Evolutionary conservation across 2,797 vertebrate genomes (phyloP).

Genomic region (Otolemur crassicaudatus): DNA sequence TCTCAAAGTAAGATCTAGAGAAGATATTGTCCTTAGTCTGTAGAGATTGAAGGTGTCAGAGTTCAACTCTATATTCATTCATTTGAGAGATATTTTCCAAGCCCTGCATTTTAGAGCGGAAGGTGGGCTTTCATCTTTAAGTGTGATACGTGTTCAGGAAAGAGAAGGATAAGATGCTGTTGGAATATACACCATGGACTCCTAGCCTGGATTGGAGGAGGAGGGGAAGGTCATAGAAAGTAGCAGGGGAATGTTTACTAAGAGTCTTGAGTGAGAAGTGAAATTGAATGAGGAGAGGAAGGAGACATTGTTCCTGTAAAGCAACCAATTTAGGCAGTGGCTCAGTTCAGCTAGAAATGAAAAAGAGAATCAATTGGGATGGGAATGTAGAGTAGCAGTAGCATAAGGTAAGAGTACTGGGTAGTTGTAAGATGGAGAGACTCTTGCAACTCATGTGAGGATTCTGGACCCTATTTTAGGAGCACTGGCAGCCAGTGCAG

Average conservation of each 20-base stretch:
- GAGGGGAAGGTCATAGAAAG: background rate
- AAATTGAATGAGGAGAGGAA: background rate
- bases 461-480: background rate
- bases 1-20: conserved; percentile 24
- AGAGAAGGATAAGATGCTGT: background rate
- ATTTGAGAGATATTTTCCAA: background rate
- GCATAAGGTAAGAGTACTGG: background rate
- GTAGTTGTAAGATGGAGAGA: background rate
- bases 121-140: background rate
- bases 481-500: background rate
- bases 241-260: background rate
- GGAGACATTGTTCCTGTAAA: background rate
- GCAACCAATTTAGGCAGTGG: background rate
- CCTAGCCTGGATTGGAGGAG: too few relatives aligned
- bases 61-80: background rate
- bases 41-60: background rate
- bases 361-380: background rate
- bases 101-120: background rate
- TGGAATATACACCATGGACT: background rate
- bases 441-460: background rate
- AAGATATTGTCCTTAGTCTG: conserved; percentile 28
- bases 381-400: rapidly evolving
- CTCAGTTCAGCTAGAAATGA: background rate
- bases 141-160: background rate
- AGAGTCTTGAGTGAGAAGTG: background rate